Conservation (phyloP, 1,140 invertebrate species). For the Chelonus insularis region DNA sequence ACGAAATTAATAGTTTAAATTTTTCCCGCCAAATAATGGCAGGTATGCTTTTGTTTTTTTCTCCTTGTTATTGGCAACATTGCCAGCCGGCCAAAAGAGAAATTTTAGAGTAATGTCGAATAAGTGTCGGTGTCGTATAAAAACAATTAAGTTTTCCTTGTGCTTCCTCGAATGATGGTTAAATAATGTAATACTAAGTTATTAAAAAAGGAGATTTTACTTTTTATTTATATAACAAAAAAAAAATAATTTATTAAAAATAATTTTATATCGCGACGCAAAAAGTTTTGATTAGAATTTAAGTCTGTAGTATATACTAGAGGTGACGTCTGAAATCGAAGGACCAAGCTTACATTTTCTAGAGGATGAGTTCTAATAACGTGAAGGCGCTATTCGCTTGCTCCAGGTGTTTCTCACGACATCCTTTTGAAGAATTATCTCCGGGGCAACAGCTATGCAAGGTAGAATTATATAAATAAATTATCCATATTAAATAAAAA, state of each 20-base stretch:
- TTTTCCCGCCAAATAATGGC: background rate
- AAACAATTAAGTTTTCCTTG: conserved; percentile 5
- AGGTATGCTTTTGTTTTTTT: background rate
- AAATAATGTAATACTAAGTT: conserved; percentile 4
- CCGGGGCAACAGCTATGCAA: conserved; percentile 94
- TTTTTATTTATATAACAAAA: conserved; percentile 4
- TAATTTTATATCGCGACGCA: too few relatives aligned
- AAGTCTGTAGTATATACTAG: too few relatives aligned
- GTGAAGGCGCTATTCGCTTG: conserved; percentile 81
- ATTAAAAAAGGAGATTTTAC: background rate
- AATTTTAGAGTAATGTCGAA: conserved; percentile 2
- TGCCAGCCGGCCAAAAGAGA: background rate
- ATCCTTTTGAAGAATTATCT: conserved; percentile 94
- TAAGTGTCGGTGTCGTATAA: background rate
- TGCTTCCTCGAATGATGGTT: conserved; percentile 9
- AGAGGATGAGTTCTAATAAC: conserved; percentile 59
- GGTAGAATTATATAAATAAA: conserved; percentile 63
- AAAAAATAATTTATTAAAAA: too few relatives aligned
- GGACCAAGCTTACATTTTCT: background rate
- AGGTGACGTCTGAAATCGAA: background rate
- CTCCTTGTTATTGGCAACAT: background rate
- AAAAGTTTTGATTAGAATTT: too few relatives aligned
- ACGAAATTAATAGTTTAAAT: too few relatives aligned
- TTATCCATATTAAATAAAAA: too few relatives aligned
- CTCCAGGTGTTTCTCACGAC: conserved; percentile 90